Conservation (phyloP, 2,797 vertebrate species). For the Sebastes paucispinis region DNA sequence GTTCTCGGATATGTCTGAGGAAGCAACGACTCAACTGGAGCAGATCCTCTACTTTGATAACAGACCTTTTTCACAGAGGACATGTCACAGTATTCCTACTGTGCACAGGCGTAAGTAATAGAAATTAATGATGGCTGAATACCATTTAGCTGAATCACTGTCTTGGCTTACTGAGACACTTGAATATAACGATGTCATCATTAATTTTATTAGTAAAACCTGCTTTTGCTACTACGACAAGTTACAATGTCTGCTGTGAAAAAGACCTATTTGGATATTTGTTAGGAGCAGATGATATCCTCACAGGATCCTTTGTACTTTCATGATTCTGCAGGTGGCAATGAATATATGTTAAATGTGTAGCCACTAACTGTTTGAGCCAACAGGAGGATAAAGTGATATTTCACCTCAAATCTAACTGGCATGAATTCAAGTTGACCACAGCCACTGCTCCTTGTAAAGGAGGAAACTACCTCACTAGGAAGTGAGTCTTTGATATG, state of each 20-base stretch:
- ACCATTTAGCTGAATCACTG: neutral
- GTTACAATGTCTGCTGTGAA: neutral
- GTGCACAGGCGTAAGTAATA: neutral
- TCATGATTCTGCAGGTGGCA: neutral
- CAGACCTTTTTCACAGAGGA: neutral
- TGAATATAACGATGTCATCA: neutral
- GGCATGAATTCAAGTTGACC: neutral
- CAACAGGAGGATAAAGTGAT: neutral
- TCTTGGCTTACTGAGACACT: neutral
- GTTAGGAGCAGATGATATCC: neutral
- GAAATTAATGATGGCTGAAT: neutral
- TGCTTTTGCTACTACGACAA: neutral
- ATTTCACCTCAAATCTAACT: neutral
- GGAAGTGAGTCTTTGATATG: slow-evolving; percentile 6
- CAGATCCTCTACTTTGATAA: neutral
- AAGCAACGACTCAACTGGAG: neutral
- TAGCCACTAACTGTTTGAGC: neutral
- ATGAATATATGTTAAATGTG: neutral
- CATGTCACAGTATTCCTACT: neutral
- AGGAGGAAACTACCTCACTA: neutral
- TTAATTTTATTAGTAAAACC: neutral
- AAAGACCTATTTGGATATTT: neutral
- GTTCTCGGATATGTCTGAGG: neutral
- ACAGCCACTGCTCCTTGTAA: neutral
- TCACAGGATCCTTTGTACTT: neutral